These are phyloP conservation scores for Folsomia candida DNA, from an alignment of 2,888 invertebrate species.

Conservation along the genomic window DNA sequence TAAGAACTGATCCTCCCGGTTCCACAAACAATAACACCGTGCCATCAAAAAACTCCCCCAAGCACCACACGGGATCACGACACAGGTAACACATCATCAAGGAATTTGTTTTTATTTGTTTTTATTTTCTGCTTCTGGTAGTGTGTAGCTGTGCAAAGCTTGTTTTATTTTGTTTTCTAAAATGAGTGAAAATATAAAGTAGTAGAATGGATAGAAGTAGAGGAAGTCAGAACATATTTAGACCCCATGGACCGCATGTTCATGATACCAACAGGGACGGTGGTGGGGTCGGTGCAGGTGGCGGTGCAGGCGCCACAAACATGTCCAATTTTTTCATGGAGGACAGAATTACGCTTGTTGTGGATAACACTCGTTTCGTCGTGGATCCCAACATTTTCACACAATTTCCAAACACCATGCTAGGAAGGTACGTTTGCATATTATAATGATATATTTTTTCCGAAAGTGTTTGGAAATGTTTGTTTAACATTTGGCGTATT, in stretches of 20 bases:
- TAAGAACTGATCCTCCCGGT: not conserved
- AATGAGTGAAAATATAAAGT: slow-evolving; percentile 2
- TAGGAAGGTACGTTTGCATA: slow-evolving; percentile 65
- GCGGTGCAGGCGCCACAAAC: slow-evolving; percentile 22
- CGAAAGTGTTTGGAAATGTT: not conserved
- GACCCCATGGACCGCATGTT: slow-evolving; percentile 21
- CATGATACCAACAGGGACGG: slow-evolving; percentile 17
- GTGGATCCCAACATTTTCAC: slow-evolving; percentile 90
- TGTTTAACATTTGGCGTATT: not conserved
- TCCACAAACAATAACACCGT: slow-evolving; percentile 4
- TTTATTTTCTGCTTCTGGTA: too few relatives aligned
- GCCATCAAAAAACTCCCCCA: slow-evolving; percentile 1
- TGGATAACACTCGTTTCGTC: slow-evolving; percentile 91
- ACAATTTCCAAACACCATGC: slow-evolving; percentile 96
- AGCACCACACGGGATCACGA: not conserved
- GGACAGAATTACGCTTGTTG: slow-evolving; percentile 86
- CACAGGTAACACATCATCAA: not conserved
- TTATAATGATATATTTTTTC: not conserved
- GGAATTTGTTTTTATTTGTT: not conserved
- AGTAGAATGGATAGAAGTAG: slow-evolving; percentile 36
- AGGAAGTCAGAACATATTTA: slow-evolving; percentile 32
- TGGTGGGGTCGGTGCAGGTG: slow-evolving; percentile 54
- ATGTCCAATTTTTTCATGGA: slow-evolving; percentile 57
- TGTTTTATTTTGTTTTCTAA: not conserved
- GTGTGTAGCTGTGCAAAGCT: too few relatives aligned